phyloP scores from a whole-genome alignment of 2,113 vertebrate species.

The Oriolus oriolus region DNA sequence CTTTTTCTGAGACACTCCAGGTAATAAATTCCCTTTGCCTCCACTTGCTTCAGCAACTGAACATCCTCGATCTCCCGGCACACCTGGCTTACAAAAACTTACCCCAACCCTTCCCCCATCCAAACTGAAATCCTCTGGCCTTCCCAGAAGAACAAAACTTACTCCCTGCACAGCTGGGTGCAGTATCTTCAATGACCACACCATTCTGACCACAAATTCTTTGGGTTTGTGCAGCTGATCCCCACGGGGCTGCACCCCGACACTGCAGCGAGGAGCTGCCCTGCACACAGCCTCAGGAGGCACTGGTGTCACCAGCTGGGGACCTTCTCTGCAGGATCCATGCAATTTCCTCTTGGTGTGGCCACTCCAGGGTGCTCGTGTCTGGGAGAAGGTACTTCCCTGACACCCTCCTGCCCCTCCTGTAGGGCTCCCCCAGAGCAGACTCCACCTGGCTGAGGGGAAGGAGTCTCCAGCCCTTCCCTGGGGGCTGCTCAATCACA shows the following conservation, averaged over 20 bases:
- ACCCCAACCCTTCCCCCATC: too few relatives aligned
- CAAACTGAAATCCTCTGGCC: background rate
- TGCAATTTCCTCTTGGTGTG: background rate
- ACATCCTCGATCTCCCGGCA: background rate
- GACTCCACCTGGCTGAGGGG: background rate
- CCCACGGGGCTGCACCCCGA: background rate
- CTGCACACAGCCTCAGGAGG: accelerated
- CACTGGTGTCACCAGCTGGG: background rate
- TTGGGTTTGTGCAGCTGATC: background rate
- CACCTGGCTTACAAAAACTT: background rate
- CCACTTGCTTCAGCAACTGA: background rate
- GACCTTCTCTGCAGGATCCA: accelerated
- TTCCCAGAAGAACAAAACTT: background rate
- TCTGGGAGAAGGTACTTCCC: background rate
- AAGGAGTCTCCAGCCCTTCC: background rate
- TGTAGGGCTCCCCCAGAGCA: background rate
- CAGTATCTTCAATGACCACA: accelerated
- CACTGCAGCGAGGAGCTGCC: background rate
- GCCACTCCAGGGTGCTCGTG: accelerated
- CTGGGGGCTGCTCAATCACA: background rate
- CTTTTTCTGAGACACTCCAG: background rate
- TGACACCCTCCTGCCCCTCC: background rate
- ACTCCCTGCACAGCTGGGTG: background rate
- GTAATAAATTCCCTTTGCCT: background rate
- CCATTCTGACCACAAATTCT: accelerated